phyloP scores from a whole-genome alignment of 2,888 invertebrate species.

The Lymantria dispar region DNA sequence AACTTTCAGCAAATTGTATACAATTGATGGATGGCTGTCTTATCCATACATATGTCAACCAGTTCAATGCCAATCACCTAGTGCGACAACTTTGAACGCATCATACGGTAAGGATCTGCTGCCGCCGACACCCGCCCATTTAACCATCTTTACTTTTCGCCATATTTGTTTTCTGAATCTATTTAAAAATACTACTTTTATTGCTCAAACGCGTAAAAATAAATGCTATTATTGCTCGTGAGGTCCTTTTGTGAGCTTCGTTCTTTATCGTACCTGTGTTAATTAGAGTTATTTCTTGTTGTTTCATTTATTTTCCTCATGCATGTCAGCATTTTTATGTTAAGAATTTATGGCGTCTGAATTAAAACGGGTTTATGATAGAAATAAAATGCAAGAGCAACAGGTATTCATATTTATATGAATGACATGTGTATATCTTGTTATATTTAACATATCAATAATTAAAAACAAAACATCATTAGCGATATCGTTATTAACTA shows the following conservation, averaged over 20 bases:
- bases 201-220: conserved; percentile 9
- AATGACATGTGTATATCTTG: too few relatives aligned
- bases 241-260: conserved; percentile 4
- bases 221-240: conserved; percentile 27
- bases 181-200: conserved; percentile 25
- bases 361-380: too few relatives aligned
- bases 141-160: conserved; percentile 17
- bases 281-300: neutral
- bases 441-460: too few relatives aligned
- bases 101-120: conserved; percentile 34
- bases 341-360: neutral
- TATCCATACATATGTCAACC: conserved; percentile 34
- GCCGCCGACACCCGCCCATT: conserved; percentile 18
- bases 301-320: conserved; percentile 7
- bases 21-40: conserved; percentile 41
- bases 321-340: conserved; percentile 11
- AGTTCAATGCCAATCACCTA: conserved; percentile 33
- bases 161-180: conserved; percentile 19
- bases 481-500: too few relatives aligned
- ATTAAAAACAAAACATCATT: too few relatives aligned
- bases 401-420: too few relatives aligned
- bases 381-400: too few relatives aligned
- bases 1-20: conserved; percentile 22
- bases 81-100: conserved; percentile 39
- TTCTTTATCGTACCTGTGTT: neutral